These are phyloP conservation scores for Drosophila bifasciata DNA, from an alignment of 1,140 invertebrate genomes.

Conservation along the genomic window DNA sequence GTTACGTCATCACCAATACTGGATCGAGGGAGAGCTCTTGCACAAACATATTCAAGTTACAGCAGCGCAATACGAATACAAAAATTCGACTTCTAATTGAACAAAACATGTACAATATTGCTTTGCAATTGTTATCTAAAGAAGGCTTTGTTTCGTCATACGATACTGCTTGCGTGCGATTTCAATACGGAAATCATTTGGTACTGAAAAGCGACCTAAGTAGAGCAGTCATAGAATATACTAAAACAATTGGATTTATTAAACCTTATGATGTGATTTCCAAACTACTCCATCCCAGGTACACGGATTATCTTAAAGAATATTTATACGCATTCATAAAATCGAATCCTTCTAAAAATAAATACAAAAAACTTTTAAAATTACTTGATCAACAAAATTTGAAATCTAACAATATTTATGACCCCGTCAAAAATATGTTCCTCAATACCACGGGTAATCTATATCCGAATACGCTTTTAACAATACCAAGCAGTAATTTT, in stretches of 20 bases:
- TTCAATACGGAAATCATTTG: slow-evolving; percentile 65
- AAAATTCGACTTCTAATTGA: slow-evolving; percentile 38
- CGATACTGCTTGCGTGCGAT: slow-evolving; percentile 34
- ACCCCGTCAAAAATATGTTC: neutral
- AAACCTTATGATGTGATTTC: slow-evolving; percentile 61
- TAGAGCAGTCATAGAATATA: slow-evolving; percentile 51
- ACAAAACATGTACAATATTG: slow-evolving; percentile 53
- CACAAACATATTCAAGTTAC: slow-evolving; percentile 24
- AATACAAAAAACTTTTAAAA: slow-evolving; percentile 36
- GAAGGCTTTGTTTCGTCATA: slow-evolving; percentile 7
- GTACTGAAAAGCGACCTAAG: slow-evolving; percentile 29
- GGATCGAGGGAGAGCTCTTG: neutral
- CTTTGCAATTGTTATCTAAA: slow-evolving; percentile 47
- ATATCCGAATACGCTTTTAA: slow-evolving; percentile 24
- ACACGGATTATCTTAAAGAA: slow-evolving; percentile 44
- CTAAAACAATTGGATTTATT: slow-evolving; percentile 54
- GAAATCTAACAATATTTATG: slow-evolving; percentile 11
- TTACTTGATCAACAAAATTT: slow-evolving; percentile 38
- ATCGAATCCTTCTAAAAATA: slow-evolving; percentile 5
- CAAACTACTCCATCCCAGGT: slow-evolving; percentile 48
- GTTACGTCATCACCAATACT: slow-evolving; percentile 41
- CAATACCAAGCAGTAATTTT: slow-evolving; percentile 21
- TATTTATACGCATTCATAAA: slow-evolving; percentile 47
- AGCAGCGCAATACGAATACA: slow-evolving; percentile 30
- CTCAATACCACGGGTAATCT: neutral